Conservation (phyloP, 2,113 vertebrate genomes). For the Pimephales promelas region DNA sequence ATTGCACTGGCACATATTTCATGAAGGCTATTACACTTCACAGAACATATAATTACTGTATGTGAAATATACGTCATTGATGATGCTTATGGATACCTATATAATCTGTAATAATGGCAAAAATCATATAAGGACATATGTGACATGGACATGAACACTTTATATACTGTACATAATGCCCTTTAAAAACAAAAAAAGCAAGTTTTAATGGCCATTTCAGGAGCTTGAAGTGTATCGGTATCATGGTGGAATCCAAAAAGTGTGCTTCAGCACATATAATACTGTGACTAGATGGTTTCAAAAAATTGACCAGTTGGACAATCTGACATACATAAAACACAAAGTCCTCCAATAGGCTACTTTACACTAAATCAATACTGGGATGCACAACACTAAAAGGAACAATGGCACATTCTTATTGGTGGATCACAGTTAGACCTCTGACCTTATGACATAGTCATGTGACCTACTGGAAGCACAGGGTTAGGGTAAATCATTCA, state of each 20-base stretch:
- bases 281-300: background rate
- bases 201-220: background rate
- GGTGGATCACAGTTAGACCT: constrained; percentile 13
- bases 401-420: constrained; percentile 33
- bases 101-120: constrained; percentile 23
- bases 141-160: background rate
- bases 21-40: background rate
- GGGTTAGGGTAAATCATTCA: constrained; percentile 15
- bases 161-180: background rate
- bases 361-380: constrained; percentile 5
- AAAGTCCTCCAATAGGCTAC: constrained; percentile 4
- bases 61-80: background rate
- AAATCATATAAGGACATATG: background rate
- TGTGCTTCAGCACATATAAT: constrained; percentile 7
- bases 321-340: background rate
- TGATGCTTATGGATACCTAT: background rate
- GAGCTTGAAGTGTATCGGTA: background rate
- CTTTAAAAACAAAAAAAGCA: background rate
- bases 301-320: background rate
- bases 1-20: background rate
- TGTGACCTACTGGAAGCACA: constrained; percentile 19
- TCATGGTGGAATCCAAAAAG: background rate
- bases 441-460: constrained; percentile 27
- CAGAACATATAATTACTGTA: constrained; percentile 10
- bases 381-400: constrained; percentile 19